Percentiles rank a stretch among this genome's conserved stretches.
These are phyloP conservation scores for Cataglyphis albicans DNA, from an alignment of 2,888 invertebrate species.

Conservation along the genomic window DNA sequence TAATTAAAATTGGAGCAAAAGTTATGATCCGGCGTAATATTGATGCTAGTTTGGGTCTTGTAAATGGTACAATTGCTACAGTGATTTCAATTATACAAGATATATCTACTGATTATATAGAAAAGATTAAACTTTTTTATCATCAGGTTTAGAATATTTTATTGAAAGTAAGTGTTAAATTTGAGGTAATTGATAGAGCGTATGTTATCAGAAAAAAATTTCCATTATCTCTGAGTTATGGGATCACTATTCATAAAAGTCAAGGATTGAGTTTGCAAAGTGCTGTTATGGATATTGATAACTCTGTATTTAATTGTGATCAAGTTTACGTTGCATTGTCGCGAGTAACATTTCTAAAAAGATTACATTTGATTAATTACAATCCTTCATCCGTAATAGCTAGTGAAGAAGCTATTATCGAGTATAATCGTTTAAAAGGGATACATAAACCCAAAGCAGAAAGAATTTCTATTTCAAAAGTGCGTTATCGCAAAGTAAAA, in stretches of 20 bases:
- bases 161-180: conserved; percentile 66
- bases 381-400: conserved; percentile 51
- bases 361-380: neutral
- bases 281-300: neutral
- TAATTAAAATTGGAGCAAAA: neutral
- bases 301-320: neutral
- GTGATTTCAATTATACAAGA: neutral
- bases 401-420: too few relatives aligned
- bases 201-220: conserved; percentile 70
- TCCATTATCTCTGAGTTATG: neutral
- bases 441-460: too few relatives aligned
- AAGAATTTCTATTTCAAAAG: too few relatives aligned
- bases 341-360: neutral
- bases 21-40: neutral
- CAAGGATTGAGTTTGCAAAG: neutral
- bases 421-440: too few relatives aligned
- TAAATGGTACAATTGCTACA: neutral
- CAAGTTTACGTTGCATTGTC: neutral
- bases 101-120: neutral
- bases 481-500: too few relatives aligned
- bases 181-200: conserved; percentile 65
- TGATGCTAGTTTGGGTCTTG: neutral
- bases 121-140: conserved; percentile 19
- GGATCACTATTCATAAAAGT: neutral
- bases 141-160: conserved; percentile 43